Base-by-base conservation (phyloP, 1,140 invertebrate species). In the Tribolium castaneum region DNA sequence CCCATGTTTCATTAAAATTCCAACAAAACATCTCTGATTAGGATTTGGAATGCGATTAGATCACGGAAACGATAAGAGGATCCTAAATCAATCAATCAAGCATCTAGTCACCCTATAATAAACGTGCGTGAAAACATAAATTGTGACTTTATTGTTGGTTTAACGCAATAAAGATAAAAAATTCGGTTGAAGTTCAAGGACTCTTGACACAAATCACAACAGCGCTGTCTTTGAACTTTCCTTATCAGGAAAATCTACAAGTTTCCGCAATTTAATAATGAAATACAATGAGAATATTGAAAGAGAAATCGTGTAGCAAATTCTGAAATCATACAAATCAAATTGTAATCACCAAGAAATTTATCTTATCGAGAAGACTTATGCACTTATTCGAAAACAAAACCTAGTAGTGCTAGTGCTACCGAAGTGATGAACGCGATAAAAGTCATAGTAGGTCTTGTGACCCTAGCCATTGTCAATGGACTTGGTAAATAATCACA, bases 131-230 rank as follows among this genome's bases (percentile, higher is more conserved):
- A 19, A 19, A 19, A 19, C 16, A 19, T 19, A 19, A 19, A 19
- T 19, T 19, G 16, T 19, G 2, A 19, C 16, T 19, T 59, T 52
- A 16, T 16, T 16, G 51, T 7, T 19, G 51, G 19, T 22, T 59
- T 59, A 59, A 22, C 16, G 16, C 5, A 19, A 19, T 56, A 56
- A 56, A 59, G 54, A 59, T 59, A 59, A 59, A 59, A 59, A 25
- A 59, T 59, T n/a, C 5, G 19, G 5, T 10, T 22, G 19, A 59
- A 59, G 54, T 59, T 59, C 54, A 59, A 59, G 54, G 54, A 59
- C 16, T 19, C 54, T 52, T 51, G 6, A 52, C 9, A 25, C 10
- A 6, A 59, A 59, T 59, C 10, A 59, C 4, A 7, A 59, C 4
- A 7, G 14, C 54, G 16, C 54, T 25, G 2, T 59, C 54, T 59